Base-by-base conservation (phyloP, 2,888 invertebrate species). In the Caradrina clavipalpis region DNA sequence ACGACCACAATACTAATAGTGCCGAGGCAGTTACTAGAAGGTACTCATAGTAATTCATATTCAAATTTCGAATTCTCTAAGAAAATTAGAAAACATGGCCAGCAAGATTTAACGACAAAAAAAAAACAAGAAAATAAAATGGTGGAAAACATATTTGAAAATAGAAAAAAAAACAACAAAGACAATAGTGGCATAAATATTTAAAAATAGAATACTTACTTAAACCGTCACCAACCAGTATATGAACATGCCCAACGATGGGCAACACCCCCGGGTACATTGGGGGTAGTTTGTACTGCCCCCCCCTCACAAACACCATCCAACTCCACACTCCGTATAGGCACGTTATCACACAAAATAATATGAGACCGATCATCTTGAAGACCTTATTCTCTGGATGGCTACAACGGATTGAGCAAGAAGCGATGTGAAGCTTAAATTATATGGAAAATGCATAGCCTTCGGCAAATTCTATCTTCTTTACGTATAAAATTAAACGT, bases 151-250 rank as follows among this genome's bases (percentile, higher is more conserved):
- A 45, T 4, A 19, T 35, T 5, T 35, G 6, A 11, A n/a, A 49
- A 39, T 13, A 50, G 0, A 35, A 45, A 51, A 19, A 51, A 39
- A 11, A 55, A n/a, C 11, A 6, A 13, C 22, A 53, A 15, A 6
- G 3, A 4, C 26, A 22, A 15, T 13, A 5, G 22, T 15, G 39
- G 13, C 0, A 45, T 26, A 19, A 51, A 45, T 4, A 19, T 35
- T 5, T 35, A 13, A 11, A n/a, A 49, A 39, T 13, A 50, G 0
- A 57, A 31, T 39, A 76, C 84, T 84, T n/a, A 84, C 82, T 49
- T 26, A 73, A 1, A 15, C 84, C 79, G 49, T 82, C 82, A 17
- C 82, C 82, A 42, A 69, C 49, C 5, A 82, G 47, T 56, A 78
- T 55, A 60, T 74, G 65, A 2, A 69, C 1, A 53, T 84, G 84